These are phyloP conservation scores for Drosophila pallidifrons DNA, from an alignment of 1,140 invertebrate species.

Conservation along the genomic window DNA sequence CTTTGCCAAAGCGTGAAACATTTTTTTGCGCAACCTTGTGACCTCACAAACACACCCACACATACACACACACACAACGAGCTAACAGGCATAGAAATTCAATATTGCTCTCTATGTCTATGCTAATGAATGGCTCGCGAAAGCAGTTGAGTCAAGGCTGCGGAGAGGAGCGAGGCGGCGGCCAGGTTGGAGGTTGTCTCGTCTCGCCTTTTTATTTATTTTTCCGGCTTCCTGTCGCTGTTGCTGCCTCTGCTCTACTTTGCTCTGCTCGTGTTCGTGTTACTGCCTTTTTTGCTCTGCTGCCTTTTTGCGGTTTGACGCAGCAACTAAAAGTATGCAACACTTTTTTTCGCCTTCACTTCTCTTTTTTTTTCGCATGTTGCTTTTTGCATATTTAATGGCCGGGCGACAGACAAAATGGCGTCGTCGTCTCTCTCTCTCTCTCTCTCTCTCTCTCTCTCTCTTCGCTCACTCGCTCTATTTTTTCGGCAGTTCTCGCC, in stretches of 20 bases:
- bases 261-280: background rate
- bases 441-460: too few species aligned
- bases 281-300: slow-evolving; percentile 40
- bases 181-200: slow-evolving; percentile 27
- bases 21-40: slow-evolving; percentile 78
- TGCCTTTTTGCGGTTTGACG: slow-evolving; percentile 80
- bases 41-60: slow-evolving; percentile 36
- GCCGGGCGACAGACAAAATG: slow-evolving; percentile 75
- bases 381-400: slow-evolving; percentile 82
- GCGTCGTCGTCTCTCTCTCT: slow-evolving; percentile 42
- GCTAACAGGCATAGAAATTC: slow-evolving; percentile 69
- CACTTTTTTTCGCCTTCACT: slow-evolving; percentile 56
- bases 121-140: slow-evolving; percentile 76
- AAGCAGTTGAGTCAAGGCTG: slow-evolving; percentile 20
- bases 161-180: background rate
- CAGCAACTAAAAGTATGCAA: slow-evolving; percentile 82
- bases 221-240: slow-evolving; percentile 74
- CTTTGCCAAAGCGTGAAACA: slow-evolving; percentile 68
- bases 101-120: slow-evolving; percentile 78
- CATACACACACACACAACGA: slow-evolving; percentile 5
- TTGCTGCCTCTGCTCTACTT: slow-evolving; percentile 1
- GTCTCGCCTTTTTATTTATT: slow-evolving; percentile 69
- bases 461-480: too few species aligned
- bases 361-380: slow-evolving; percentile 65
- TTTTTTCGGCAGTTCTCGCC: slow-evolving; percentile 14